A percentile compares a stretch with the other conserved stretches of the same genome.
phyloP scores from a whole-genome alignment of 2,113 vertebrate species.

The Colinus virginianus region DNA sequence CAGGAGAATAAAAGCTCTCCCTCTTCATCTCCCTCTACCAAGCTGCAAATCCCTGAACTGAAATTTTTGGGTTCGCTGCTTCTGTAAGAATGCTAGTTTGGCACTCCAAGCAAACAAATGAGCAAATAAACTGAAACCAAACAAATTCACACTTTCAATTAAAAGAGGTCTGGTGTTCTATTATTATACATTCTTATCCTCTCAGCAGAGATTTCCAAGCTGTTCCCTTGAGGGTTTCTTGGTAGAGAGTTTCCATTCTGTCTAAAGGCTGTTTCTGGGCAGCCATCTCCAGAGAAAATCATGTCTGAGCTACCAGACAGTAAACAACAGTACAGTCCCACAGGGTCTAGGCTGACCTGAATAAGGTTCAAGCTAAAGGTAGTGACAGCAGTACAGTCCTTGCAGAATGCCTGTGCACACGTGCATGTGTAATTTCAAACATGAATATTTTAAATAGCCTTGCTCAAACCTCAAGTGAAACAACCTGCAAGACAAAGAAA shows the following conservation, averaged over 20 bases:
- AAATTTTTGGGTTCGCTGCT: not conserved
- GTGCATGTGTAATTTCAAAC: not conserved
- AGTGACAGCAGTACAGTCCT: not conserved
- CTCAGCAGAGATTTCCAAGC: not conserved
- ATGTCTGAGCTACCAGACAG: not conserved
- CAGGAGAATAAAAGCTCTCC: conserved; percentile 13
- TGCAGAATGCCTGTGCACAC: not conserved
- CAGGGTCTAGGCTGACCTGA: not conserved
- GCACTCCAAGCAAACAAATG: not conserved
- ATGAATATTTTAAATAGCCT: not conserved
- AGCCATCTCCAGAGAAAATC: not conserved
- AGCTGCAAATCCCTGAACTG: not conserved
- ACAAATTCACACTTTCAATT: not conserved
- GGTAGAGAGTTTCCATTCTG: not conserved
- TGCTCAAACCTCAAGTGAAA: not conserved
- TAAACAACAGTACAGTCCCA: not conserved
- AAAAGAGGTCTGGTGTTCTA: not conserved
- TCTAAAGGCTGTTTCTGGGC: not conserved
- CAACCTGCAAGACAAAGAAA: not conserved
- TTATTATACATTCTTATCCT: not conserved
- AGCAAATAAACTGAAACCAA: not conserved
- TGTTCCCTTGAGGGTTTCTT: not conserved
- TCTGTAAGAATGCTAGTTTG: not conserved
- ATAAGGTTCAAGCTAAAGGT: not conserved
- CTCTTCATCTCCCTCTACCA: not conserved